These are phyloP conservation scores for Norana najaformis DNA, from an alignment of 2,888 invertebrate species.

Conservation along the genomic window DNA sequence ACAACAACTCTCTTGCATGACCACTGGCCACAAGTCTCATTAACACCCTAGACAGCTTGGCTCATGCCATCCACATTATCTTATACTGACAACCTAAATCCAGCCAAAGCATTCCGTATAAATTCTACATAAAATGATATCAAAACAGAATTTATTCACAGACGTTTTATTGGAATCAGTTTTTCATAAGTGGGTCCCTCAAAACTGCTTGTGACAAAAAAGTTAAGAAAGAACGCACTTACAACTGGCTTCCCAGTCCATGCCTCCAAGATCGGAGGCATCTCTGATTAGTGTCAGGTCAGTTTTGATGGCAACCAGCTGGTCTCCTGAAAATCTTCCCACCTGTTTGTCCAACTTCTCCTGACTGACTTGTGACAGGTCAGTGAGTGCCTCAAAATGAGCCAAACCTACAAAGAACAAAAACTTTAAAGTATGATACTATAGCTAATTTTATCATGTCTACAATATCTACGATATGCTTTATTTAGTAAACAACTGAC, in stretches of 20 bases:
- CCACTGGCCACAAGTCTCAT: no score
- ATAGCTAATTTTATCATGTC: no score
- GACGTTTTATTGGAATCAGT: background rate
- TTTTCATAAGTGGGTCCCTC: background rate
- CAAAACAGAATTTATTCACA: background rate
- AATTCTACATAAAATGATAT: conserved; percentile 13
- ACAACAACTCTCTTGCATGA: no score
- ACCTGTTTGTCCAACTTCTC: conserved; percentile 28
- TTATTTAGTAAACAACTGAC: background rate
- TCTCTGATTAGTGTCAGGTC: conserved; percentile 26
- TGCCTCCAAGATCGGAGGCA: conserved; percentile 29
- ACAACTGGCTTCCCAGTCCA: conserved; percentile 29
- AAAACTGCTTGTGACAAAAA: background rate
- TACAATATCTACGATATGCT: background rate
- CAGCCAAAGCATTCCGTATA: no score
- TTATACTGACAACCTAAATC: no score
- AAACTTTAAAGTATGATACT: background rate
- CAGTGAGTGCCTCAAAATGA: conserved; percentile 32
- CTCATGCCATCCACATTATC: no score
- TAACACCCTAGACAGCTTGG: no score
- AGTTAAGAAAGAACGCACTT: background rate
- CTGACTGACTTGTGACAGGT: conserved; percentile 27
- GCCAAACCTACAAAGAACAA: conserved; percentile 24
- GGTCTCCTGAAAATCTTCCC: background rate
- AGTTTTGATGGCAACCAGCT: conserved; percentile 20